These are phyloP conservation scores for Nothoprocta pentlandii DNA, from an alignment of 2,113 vertebrate genomes.

Conservation along the genomic window DNA sequence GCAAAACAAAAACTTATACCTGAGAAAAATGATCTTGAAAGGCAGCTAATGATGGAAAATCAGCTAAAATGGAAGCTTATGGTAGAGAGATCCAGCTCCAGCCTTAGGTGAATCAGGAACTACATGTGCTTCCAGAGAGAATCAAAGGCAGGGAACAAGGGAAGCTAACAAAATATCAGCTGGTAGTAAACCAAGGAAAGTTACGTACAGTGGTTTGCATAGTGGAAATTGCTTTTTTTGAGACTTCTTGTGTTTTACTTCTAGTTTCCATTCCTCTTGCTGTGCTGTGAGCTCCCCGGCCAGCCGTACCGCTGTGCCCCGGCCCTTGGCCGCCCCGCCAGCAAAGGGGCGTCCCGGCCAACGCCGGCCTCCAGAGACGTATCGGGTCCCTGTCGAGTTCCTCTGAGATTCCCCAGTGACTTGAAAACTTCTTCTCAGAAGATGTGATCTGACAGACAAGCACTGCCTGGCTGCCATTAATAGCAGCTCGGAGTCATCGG, in stretches of 20 bases:
- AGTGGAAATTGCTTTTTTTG: not conserved
- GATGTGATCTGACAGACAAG: not conserved
- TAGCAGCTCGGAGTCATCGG: not conserved
- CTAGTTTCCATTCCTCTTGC: not conserved
- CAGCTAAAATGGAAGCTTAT: not conserved
- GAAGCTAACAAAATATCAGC: not conserved
- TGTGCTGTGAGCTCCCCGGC: not conserved
- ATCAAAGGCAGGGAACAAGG: not conserved
- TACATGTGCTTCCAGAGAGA: not conserved
- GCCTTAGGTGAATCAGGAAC: not conserved
- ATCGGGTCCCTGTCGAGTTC: not conserved
- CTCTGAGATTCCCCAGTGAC: not conserved
- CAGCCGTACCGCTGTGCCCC: not conserved
- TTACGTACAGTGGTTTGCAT: not conserved
- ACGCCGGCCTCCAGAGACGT: not conserved
- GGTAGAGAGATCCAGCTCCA: not conserved
- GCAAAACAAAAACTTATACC: not conserved
- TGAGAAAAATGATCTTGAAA: conserved; percentile 18
- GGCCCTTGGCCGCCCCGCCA: not conserved
- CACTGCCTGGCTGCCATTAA: not conserved
- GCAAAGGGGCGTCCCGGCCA: not conserved
- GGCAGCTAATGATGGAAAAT: not conserved
- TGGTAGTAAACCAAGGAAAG: not conserved
- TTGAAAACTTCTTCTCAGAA: not conserved
- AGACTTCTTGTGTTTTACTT: not conserved